These are phyloP conservation scores for Rhaphigaster nebulosa DNA, from an alignment of 2,888 invertebrate species.

Conservation along the genomic window DNA sequence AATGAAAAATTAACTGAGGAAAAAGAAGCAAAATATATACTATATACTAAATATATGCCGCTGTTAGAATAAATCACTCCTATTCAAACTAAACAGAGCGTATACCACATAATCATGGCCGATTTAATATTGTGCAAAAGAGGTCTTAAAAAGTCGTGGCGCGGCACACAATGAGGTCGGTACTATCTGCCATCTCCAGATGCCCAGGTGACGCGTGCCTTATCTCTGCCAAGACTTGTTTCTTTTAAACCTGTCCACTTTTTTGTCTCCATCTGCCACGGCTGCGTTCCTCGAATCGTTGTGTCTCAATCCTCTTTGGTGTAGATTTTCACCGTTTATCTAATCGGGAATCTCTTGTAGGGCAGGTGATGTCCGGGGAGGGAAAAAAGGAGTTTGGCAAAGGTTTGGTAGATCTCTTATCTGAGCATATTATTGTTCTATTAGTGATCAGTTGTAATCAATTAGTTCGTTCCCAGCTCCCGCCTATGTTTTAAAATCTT, in stretches of 20 bases:
- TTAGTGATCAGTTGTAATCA: slow-evolving; percentile 18
- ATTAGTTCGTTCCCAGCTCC: background rate
- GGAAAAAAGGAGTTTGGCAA: slow-evolving; percentile 23
- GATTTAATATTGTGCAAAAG: background rate
- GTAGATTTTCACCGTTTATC: slow-evolving; percentile 40
- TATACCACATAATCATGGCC: background rate
- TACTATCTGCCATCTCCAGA: slow-evolving; percentile 16
- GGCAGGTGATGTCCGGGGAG: slow-evolving; percentile 15
- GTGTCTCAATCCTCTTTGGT: slow-evolving; percentile 43
- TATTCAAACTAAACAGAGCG: background rate
- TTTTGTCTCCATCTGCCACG: slow-evolving; percentile 33
- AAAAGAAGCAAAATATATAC: background rate
- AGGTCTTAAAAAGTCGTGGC: slow-evolving; percentile 11
- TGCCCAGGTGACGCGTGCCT: slow-evolving; percentile 42
- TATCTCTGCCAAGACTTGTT: slow-evolving; percentile 16
- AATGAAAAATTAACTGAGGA: no score
- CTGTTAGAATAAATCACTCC: background rate
- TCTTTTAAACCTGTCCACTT: slow-evolving; percentile 48
- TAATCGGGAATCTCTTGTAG: slow-evolving; percentile 20
- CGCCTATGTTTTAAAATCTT: background rate
- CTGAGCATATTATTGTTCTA: background rate
- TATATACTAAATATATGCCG: background rate
- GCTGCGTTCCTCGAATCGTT: slow-evolving; percentile 30
- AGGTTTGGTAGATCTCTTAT: background rate
- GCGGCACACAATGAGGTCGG: background rate